phyloP scores from a whole-genome alignment of 92 coral and sea anemone species.

The Heteractis magnifica region DNA sequence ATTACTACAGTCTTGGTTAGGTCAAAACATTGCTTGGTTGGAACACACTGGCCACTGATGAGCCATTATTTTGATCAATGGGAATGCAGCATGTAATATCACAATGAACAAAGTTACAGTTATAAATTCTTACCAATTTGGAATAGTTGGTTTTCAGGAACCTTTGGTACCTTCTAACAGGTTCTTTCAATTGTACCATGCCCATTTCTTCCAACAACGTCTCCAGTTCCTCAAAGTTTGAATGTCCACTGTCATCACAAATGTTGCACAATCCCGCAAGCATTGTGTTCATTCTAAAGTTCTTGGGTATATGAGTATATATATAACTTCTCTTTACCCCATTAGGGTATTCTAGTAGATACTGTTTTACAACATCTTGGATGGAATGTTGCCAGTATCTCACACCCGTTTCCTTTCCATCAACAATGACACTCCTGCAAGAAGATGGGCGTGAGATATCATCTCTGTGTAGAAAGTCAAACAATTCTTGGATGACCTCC shows the following conservation, averaged over 20 bases:
- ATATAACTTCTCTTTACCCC: conserved; percentile 54
- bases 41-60: not conserved
- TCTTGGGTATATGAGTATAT: conserved; percentile 47
- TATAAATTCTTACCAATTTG: conserved; percentile 4
- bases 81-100: not conserved
- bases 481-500: conserved; percentile 29
- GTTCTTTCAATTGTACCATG: not conserved
- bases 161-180: not conserved
- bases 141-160: conserved; percentile 3
- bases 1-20: too few relatives aligned
- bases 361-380: conserved; percentile 41
- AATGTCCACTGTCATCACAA: conserved; percentile 45
- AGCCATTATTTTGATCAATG: not conserved
- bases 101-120: not conserved
- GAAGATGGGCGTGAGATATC: conserved; percentile 40
- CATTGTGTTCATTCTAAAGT: conserved; percentile 44
- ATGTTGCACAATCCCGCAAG: conserved; percentile 57
- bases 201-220: conserved; percentile 24
- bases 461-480: conserved; percentile 36
- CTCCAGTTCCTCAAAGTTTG: conserved; percentile 45
- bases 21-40: too few relatives aligned
- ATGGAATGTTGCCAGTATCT: conserved; percentile 53
- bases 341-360: conserved; percentile 49
- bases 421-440: conserved; percentile 45
- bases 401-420: conserved; percentile 42